Evolutionary conservation across 2,113 vertebrate genomes (phyloP).

Genomic region (Uropsilus gracilis): DNA sequence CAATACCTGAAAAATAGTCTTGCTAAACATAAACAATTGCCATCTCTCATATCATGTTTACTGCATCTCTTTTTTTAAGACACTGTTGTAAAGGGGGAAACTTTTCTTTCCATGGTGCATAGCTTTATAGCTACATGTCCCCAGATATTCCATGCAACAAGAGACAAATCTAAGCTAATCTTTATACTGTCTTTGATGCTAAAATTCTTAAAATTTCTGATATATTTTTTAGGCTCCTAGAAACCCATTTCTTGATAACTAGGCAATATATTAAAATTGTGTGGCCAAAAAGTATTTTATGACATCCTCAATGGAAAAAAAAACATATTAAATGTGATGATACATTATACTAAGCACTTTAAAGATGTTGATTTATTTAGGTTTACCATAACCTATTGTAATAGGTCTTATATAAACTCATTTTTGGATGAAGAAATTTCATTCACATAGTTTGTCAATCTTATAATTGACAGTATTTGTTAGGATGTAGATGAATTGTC

Average conservation of each 20-base stretch:
- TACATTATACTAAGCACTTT: neutral
- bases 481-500: neutral
- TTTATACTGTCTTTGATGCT: neutral
- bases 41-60: neutral
- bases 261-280: neutral
- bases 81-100: neutral
- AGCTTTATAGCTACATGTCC: neutral
- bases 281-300: slow-evolving; percentile 8
- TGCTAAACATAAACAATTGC: neutral
- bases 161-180: neutral
- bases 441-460: neutral
- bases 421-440: slow-evolving; percentile 32
- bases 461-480: neutral
- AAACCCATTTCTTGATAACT: neutral
- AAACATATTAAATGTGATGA: neutral
- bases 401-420: neutral
- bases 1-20: neutral
- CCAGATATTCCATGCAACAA: neutral
- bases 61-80: neutral
- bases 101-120: neutral
- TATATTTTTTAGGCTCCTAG: neutral
- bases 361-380: neutral
- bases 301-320: neutral
- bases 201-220: neutral
- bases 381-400: neutral